Evolutionary conservation across 2,888 invertebrate genomes (phyloP), one percentile per base, ranked within the genome.

Genomic region (Epirrhoe tristata): DNA sequence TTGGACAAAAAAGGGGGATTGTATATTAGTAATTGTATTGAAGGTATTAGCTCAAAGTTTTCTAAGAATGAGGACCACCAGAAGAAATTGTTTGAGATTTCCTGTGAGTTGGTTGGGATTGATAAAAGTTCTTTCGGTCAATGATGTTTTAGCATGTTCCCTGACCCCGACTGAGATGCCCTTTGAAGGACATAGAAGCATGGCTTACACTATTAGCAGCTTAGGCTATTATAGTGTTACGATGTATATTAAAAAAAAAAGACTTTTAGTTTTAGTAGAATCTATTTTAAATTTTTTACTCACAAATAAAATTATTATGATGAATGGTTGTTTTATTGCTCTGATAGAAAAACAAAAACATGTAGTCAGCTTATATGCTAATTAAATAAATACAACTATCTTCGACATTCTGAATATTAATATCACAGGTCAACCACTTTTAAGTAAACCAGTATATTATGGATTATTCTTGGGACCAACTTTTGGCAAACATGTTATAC

Each of bases 1-100:
- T 87, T 98, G 17, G 96, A 97, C 83, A 95, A 95, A 4, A 93
- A 94, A 78, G 97, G 97, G 1, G 98, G 98, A n/a, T 90, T 95
- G 5, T 98, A 98, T 81, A 95, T 98, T 39, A 96, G 96, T 80
- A 97, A 98, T 82, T 97, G 97, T 79, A 89, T 93, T 68, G 94
- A 95, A 76, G 94, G 94, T 0, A 88, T 94, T 3, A 91, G 95
- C 65, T 92, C 84, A 66, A 82, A 81, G 56, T 91, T 93, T 73
- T 96, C 96, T 3, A 94, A 95, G 69, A 93, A 95, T 78, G 77
- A 86, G 43, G 88, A 93, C 2, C 81, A 94, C 60, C 96, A 97
- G 85, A 94, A 96, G 77, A 94, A 94, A 81, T 87, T 97, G 46
- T 97, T 97, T 87, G 90, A 96, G 64, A 88, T 95, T 67, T 96